Evolutionary conservation across 1,140 invertebrate species (phyloP), one percentile per base, ranked within the genome.

Genomic region (Drosophila paulistorum): DNA sequence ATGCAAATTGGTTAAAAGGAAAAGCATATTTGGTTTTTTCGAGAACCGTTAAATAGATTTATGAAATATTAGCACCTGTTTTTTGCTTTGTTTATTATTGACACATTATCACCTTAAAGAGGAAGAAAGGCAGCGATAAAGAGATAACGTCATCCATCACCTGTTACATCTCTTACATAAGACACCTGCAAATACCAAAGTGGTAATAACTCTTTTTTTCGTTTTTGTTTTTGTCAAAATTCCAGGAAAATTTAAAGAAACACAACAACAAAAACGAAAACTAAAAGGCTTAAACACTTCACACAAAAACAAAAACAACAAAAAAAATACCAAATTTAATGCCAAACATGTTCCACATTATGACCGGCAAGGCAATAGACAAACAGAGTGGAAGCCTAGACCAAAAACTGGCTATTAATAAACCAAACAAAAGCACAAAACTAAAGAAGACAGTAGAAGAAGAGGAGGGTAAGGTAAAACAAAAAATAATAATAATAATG

Each of bases 391-490:
- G 37, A 57, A 54, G 60, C 59, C 60, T 48, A 65, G 30, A 74
- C 75, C 61, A 65, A 48, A 75, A n/a, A 63, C 42, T 45, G 54
- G 71, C 75, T 73, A 82, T 82, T 82, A 82, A 75, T 71, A 78
- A 68, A 77, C 79, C 26, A 33, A 58, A 58, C 26, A 58, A 58
- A 58, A 58, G 13, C 23, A n/a, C 20, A 30, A 57, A 26, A 13
- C 67, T 63, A 77, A 63, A 58, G 48, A 60, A 26, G 37, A 64
- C 10, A 39, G 3, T 13, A 13, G 37, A 67, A 55, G 14, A 67
- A 55, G 14, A 33, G 64, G 59, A 63, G 48, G 30, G 10, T 4
- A 45, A 60, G 17, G 39, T 58, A 60, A 63, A 48, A 37, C 30
- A 63, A 63, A 23, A 23, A 23, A 23, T 57, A 37, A 65, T 54